These are phyloP conservation scores for Hycleus cichorii DNA, from an alignment of 1,140 invertebrate species.

Conservation along the genomic window DNA sequence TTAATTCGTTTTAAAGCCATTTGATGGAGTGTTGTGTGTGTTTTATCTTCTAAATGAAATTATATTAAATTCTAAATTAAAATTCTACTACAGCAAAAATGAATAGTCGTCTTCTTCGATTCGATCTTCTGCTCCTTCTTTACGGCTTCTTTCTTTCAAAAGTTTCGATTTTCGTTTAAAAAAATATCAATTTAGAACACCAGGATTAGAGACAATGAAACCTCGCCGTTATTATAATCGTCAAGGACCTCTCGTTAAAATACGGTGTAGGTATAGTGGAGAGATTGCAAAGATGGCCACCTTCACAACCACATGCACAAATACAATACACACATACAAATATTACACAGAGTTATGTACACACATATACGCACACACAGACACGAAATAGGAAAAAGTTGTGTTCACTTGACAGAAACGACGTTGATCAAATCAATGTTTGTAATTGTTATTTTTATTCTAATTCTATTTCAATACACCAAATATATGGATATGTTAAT, in stretches of 20 bases:
- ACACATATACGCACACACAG: constrained; percentile 26
- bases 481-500: background rate
- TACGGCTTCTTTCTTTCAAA: no score
- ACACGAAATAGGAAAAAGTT: constrained; percentile 45
- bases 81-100: no score
- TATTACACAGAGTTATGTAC: no score
- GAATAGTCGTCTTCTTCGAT: no score
- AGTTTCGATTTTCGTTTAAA: no score
- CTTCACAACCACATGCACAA: constrained; percentile 45
- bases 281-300: constrained; percentile 59
- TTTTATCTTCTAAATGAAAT: constrained; percentile 44
- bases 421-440: constrained; percentile 37
- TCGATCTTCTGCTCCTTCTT: no score
- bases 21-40: constrained; percentile 51
- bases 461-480: background rate
- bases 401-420: background rate
- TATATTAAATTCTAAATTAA: constrained; percentile 37
- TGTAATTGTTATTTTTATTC: constrained; percentile 15
- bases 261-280: constrained; percentile 38
- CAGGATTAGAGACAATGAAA: constrained; percentile 48
- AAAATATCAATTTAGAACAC: no score
- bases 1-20: constrained; percentile 96
- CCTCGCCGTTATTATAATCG: constrained; percentile 32
- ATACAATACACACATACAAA: no score
- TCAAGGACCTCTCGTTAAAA: constrained; percentile 49